Evolutionary conservation across 2,888 invertebrate genomes (phyloP).

Genomic region (Acanthosepion pharaonis): DNA sequence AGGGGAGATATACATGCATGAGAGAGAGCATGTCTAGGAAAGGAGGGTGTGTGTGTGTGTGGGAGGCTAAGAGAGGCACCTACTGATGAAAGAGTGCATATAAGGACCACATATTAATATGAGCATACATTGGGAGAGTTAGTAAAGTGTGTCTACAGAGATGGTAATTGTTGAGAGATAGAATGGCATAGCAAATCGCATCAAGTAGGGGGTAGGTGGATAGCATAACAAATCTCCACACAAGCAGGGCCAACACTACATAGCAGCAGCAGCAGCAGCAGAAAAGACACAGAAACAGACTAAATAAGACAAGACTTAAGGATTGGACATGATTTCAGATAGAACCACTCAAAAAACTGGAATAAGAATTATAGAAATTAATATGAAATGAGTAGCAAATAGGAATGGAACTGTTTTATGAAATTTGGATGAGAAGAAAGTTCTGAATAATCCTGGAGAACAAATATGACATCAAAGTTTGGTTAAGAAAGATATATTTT

Average conservation of each 20-base stretch:
- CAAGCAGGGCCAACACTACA: slow-evolving; percentile 33
- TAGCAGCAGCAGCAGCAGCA: slow-evolving; percentile 12
- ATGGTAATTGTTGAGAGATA: background rate
- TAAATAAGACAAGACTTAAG: slow-evolving; percentile 10
- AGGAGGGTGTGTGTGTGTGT: background rate
- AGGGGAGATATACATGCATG: background rate
- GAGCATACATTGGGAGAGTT: background rate
- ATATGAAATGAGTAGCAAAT: background rate
- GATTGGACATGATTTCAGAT: slow-evolving; percentile 4
- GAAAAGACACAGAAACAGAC: background rate
- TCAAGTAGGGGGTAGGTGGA: background rate
- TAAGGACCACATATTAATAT: background rate
- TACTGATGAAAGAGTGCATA: background rate
- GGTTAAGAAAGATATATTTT: background rate
- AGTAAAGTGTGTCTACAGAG: background rate
- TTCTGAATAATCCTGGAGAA: background rate
- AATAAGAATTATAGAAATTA: background rate
- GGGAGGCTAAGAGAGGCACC: background rate
- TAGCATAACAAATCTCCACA: background rate
- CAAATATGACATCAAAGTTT: background rate
- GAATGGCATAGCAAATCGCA: slow-evolving; percentile 33
- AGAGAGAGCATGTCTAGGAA: background rate
- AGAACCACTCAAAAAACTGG: background rate
- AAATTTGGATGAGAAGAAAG: background rate
- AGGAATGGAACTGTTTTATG: background rate